phyloP scores from a whole-genome alignment of 2,888 invertebrate species.

The Aelia acuminata region DNA sequence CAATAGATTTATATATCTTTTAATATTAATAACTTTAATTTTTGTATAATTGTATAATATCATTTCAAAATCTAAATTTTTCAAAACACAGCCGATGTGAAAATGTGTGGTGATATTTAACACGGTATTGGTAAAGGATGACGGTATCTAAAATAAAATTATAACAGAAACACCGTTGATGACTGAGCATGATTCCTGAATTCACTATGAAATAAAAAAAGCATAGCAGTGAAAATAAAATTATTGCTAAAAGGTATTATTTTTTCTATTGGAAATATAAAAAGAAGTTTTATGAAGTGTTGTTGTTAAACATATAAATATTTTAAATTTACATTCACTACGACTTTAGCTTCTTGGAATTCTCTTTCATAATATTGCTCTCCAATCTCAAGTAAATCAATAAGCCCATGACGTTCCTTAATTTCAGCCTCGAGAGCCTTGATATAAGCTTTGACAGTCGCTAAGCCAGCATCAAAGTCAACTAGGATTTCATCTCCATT shows the following conservation, averaged over 20 bases:
- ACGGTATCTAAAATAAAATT: no score
- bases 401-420: slow-evolving; percentile 82
- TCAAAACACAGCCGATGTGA: no score
- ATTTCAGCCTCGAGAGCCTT: slow-evolving; percentile 86
- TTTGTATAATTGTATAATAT: no score
- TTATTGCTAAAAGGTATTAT: background rate
- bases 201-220: background rate
- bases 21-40: no score
- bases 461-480: slow-evolving; percentile 86
- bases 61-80: no score
- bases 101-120: no score
- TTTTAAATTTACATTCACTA: slow-evolving; percentile 76
- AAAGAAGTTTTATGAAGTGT: no score
- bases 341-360: slow-evolving; percentile 94
- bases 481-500: slow-evolving; percentile 89
- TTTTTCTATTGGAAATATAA: background rate
- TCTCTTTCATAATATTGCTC: slow-evolving; percentile 91
- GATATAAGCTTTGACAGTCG: slow-evolving; percentile 85
- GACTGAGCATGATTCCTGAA: background rate
- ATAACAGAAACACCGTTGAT: no score
- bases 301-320: background rate
- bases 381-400: slow-evolving; percentile 84
- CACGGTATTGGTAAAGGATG: no score
- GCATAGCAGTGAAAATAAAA: background rate
- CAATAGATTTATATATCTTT: no score